Evolutionary conservation across 2,797 vertebrate genomes (phyloP).

Genomic region (Periparus ater): DNA sequence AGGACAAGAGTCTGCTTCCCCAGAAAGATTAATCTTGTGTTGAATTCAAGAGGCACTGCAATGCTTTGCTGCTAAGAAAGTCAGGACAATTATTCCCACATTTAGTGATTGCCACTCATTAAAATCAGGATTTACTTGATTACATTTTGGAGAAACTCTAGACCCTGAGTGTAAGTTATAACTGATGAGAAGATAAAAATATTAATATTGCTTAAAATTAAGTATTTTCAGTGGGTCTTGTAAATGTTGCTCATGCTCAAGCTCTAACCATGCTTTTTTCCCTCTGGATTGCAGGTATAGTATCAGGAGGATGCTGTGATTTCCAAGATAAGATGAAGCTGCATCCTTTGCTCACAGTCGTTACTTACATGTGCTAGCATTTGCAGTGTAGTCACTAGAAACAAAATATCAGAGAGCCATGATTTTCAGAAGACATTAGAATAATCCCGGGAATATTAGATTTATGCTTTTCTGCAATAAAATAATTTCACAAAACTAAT

Average conservation of each 20-base stretch:
- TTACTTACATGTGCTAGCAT: not conserved
- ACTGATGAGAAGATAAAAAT: not conserved
- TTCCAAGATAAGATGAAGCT: not conserved
- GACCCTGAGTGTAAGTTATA: not conserved
- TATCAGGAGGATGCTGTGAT: not conserved
- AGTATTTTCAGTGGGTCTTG: not conserved
- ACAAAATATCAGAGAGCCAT: not conserved
- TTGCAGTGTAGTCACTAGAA: not conserved
- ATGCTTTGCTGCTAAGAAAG: not conserved
- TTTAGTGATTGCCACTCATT: slow-evolving; percentile 1
- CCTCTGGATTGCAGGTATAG: not conserved
- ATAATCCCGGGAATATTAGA: not conserved
- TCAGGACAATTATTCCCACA: not conserved
- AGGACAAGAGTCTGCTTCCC: not conserved
- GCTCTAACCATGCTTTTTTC: not conserved
- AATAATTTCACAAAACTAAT: not conserved
- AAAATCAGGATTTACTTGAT: not conserved
- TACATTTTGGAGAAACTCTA: not conserved
- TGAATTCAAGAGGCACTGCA: not conserved
- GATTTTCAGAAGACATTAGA: not conserved
- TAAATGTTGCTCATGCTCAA: not conserved
- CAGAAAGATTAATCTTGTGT: not conserved
- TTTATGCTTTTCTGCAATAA: not conserved
- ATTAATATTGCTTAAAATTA: not conserved
- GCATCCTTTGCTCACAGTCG: not conserved